Evolutionary conservation across 2,113 vertebrate species (phyloP).

Genomic region (Thunnus thynnus): DNA sequence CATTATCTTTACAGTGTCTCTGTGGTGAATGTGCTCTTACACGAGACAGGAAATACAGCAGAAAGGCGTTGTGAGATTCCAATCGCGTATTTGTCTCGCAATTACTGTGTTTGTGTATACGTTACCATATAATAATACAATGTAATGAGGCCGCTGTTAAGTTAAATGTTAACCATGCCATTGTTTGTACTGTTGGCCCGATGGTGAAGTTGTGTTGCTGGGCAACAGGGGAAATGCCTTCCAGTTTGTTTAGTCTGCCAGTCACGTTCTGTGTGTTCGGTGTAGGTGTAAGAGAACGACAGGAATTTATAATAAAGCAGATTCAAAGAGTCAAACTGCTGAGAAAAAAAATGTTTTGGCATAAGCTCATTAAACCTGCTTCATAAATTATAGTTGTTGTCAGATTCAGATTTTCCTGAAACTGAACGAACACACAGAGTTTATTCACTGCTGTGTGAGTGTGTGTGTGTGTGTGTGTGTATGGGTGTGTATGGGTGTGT

Average conservation of each 20-base stretch:
- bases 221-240: conserved; percentile 31
- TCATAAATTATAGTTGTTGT: background rate
- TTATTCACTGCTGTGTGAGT: background rate
- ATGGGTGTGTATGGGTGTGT: background rate
- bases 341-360: background rate
- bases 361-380: background rate
- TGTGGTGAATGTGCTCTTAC: background rate
- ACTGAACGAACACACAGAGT: background rate
- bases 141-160: conserved; percentile 15
- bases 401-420: background rate
- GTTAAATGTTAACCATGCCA: conserved; percentile 31
- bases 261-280: background rate
- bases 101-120: background rate
- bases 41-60: conserved; percentile 6
- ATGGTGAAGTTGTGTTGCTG: background rate
- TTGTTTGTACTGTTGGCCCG: background rate
- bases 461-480: background rate
- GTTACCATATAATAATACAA: conserved; percentile 31
- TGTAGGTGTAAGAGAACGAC: background rate
- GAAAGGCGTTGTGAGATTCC: conserved; percentile 1
- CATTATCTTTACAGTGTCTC: conserved; percentile 2
- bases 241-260: conserved; percentile 25
- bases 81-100: background rate
- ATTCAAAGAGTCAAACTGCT: background rate
- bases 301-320: background rate